Evolutionary conservation across 2,113 vertebrate species (phyloP), one percentile per base, ranked within the genome.

Genomic region (Sturnus vulgaris): DNA sequence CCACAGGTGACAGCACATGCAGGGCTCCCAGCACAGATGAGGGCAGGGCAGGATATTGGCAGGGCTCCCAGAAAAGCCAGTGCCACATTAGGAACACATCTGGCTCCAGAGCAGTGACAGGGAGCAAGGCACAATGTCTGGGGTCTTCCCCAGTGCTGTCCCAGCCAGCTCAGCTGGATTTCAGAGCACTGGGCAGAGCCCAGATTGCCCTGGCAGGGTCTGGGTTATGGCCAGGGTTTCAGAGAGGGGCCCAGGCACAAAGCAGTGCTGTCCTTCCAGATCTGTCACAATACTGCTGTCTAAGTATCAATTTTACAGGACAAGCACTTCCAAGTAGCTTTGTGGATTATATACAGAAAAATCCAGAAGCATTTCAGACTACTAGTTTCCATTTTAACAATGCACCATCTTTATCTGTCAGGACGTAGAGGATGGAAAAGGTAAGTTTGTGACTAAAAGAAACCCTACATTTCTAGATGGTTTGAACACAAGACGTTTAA

Each of bases 81-180:
- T 4, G 71, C 27, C 80, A 33, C 44, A 33, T 8, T 1, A 22
- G 31, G n/a, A 69, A 65, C 16, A 11, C 0, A 0, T 8, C 61
- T 69, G 37, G 15, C 56, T 82, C 81, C 76, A 76, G 24, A 33
- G 22, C 16, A 35, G 46, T 16, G 8, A 81, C 40, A 81, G n/a
- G 24, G 28, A 69, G 24, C 17, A 56, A 56, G 47, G 37, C 47
- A 71, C 37, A 56, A 23, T 1, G 10, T 31, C 42, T 47, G 2
- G 0, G 4, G 31, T 40, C 49, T 47, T 73, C 33, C 15, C 57
- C 10, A 15, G 1, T 5, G 16, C 52, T 61, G 31, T 12, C 28
- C n/a, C 75, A 50, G 40, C 28, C 28, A 14, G 10, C 60, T 59
- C 20, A 9, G 59, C 0, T 12, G 12, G 16, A 16, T 20, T 78